Conservation (phyloP, 2,888 invertebrate genomes). For the Andrena fulva region DNA sequence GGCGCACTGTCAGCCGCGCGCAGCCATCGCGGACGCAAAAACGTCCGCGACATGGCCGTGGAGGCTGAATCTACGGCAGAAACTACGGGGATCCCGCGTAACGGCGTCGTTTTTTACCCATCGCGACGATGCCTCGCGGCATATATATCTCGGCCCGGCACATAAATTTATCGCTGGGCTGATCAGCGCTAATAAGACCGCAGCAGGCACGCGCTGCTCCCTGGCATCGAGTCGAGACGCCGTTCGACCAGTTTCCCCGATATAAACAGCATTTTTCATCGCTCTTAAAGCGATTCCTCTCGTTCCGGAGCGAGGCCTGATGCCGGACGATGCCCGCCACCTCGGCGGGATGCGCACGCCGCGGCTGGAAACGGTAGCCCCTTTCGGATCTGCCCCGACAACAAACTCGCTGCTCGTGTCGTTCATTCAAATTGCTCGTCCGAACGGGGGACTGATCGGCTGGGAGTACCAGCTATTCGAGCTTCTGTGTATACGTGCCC, state of each 20-base stretch:
- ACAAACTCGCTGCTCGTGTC: constrained; percentile 67
- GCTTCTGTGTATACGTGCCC: constrained; percentile 7
- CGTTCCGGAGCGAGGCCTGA: constrained; percentile 40
- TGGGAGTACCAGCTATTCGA: background rate
- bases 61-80: constrained; percentile 51
- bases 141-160: constrained; percentile 57
- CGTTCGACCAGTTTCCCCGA: constrained; percentile 67
- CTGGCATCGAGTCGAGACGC: constrained; percentile 34
- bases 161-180: constrained; percentile 71
- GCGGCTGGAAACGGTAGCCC: constrained; percentile 61
- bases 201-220: constrained; percentile 62
- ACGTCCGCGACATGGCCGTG: constrained; percentile 47
- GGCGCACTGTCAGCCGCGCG: constrained; percentile 56
- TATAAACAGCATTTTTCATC: constrained; percentile 68
- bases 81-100: constrained; percentile 56
- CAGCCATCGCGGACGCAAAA: constrained; percentile 51
- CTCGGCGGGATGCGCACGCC: constrained; percentile 10
- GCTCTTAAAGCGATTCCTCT: constrained; percentile 55
- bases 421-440: constrained; percentile 63
- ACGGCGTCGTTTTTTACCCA: constrained; percentile 39
- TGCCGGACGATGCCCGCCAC: constrained; percentile 35
- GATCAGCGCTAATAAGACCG: constrained; percentile 72
- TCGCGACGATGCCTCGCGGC: constrained; percentile 40
- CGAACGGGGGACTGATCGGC: constrained; percentile 13
- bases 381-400: constrained; percentile 47